Base-by-base conservation (phyloP, 1,140 invertebrate species). In the Batillaria attramentaria region DNA sequence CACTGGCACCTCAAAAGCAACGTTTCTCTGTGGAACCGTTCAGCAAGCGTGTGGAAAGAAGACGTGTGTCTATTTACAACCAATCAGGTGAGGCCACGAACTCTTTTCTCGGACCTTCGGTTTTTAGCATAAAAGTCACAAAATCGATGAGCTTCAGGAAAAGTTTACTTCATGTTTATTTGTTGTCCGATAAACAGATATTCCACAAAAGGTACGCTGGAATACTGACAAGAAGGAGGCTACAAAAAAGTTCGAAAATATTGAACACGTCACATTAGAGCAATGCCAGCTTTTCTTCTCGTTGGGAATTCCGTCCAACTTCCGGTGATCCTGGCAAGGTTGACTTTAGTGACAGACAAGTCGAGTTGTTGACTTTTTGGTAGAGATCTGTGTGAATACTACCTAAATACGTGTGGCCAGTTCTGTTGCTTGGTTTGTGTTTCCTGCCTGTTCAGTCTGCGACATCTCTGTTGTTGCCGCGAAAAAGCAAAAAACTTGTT, bases 51-150 rank as follows among this genome's bases (percentile, higher is more conserved):
- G 24, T 60, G 24, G 31, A 28, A n/a, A 60, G 24, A 60, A 28
- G 24, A 60, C 57, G 31, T 60, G 57, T 60, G 57, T 8, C 57
- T 70, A 70, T 70, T 46, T 70, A 42, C 68, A 70, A 70, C 68
- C 68, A 70, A 70, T 70, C 68, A 46, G 42, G 18, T 33, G n/a
- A 31, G n/a, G 68, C 68, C 68, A 70, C 68, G 68, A 70, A 46
- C 68, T 42, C 68, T 24, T n/a, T 70, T 39, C 68, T 42, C 68
- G 68, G 68, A 31, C 39, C 68, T 70, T 10, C 16, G 62, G 3
- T 37, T 60, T 60, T n/a, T n/a, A 60, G 31, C 31, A n/a, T 60
- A 13, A 6, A 13, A n/a, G 24, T 60, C 31, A 20, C 24, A 65
- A 31, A 65, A n/a, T n/a, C n/a, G n/a, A n/a, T n/a, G n/a, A n/a